These are phyloP conservation scores for Macrotus californicus DNA, from an alignment of 2,113 vertebrate genomes.

Conservation along the genomic window DNA sequence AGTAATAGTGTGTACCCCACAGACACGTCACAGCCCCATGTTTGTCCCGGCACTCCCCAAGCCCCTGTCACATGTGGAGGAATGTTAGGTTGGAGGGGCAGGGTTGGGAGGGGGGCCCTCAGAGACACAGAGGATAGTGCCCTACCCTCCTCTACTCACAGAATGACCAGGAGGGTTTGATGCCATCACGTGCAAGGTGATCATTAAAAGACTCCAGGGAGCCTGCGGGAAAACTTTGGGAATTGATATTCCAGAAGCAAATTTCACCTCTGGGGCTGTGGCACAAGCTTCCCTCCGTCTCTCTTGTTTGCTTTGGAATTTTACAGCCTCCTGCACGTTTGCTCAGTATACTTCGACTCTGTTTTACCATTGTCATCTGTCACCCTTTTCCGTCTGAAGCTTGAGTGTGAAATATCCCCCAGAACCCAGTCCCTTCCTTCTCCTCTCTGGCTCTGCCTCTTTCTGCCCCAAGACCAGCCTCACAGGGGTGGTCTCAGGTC, in stretches of 20 bases:
- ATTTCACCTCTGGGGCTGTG: conserved; percentile 12
- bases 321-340: neutral
- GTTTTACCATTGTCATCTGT: neutral
- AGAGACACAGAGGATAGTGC: neutral
- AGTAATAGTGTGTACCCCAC: accelerated
- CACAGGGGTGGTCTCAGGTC: neutral
- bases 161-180: neutral
- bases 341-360: neutral
- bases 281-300: neutral
- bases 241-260: neutral
- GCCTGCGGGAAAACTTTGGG: conserved; percentile 7
- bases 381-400: neutral
- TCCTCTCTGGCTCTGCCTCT: neutral
- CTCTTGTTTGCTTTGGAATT: neutral
- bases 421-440: neutral
- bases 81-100: neutral
- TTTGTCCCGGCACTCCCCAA: neutral
- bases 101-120: neutral
- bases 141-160: neutral
- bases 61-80: neutral
- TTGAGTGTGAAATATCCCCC: neutral
- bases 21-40: neutral
- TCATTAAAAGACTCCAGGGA: conserved; percentile 10
- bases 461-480: neutral
- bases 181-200: neutral